Base-by-base conservation (phyloP, 35 echinoderm and acorn worm genomes). In the Hemicentrotus pulcherrimus region DNA sequence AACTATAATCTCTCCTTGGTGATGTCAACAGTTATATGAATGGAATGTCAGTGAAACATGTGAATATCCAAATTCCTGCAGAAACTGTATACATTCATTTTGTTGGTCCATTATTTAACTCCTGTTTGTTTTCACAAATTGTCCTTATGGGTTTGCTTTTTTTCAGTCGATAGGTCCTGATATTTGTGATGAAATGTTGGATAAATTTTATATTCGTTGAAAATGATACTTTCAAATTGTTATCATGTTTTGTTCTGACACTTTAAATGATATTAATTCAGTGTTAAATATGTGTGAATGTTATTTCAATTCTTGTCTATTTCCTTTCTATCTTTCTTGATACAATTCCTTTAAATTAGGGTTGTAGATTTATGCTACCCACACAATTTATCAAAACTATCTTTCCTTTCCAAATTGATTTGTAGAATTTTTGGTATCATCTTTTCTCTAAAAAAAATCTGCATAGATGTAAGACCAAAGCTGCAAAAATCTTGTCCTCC, bases 241-340 rank as follows among this genome's bases (percentile, higher is more conserved):
- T 78, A 2, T 78, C 18, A 0, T 28, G 65, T 78, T 55, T 78
- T n/a, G 65, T 78, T 22, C 65, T n/a, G 19, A 78, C 19, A 78
- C 65, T 78, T n/a, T 7, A 22, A n/a, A 78, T 28, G 65, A 78
- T 28, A 28, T 28, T n/a, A 18, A 28, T 78, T 28, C 22, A 78
- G 65, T 78, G 65, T 78, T 22, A 28, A 78, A 78, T 78, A 78
- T 78, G 65, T 78, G 65, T 78, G 65, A n/a, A 78, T 78, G 65
- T 78, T n/a, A n/a, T 78, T 78, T 78, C 65, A 8, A 78, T 78
- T 78, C 65, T 78, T 4, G 65, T 78, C 65, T 78, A 28, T 78
- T 78, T 78, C 65, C 65, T 78, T 78, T 78, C 65, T 78, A 22
- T 78, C 65, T 78, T 18, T 78, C 65, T 78, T n/a, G 28, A 78